A percentile compares a stretch with the other conserved stretches of the same genome.
Conservation (phyloP, 2,888 invertebrate species). For the Cryptus viduatorius region DNA sequence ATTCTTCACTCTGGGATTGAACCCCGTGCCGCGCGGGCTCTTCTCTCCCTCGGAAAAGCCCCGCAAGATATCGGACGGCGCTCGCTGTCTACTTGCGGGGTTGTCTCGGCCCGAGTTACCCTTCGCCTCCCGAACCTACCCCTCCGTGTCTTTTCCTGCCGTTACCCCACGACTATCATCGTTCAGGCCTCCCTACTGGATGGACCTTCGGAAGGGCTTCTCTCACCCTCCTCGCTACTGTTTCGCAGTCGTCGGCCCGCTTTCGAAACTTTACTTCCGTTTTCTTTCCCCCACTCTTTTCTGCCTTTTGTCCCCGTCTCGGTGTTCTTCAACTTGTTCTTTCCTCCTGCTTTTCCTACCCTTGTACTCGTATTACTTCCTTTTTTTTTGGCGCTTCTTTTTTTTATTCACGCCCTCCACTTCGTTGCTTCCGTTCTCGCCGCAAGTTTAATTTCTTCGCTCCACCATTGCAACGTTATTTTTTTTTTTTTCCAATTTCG, state of each 20-base stretch:
- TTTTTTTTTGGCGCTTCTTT: background rate
- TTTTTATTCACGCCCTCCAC: background rate
- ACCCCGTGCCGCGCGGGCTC: background rate
- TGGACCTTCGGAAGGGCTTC: constrained; percentile 7
- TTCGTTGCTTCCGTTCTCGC: background rate
- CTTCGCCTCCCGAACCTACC: constrained; percentile 16
- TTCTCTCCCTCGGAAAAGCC: background rate
- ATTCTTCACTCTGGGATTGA: constrained; percentile 67
- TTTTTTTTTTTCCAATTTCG: background rate
- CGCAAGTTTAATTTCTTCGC: no score
- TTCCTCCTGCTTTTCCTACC: background rate
- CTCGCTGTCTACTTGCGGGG: constrained; percentile 56
- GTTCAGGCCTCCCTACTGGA: constrained; percentile 8
- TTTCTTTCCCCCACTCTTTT: background rate
- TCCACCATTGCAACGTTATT: no score
- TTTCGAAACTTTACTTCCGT: constrained; percentile 12
- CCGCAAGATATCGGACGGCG: constrained; percentile 54
- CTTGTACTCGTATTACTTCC: background rate
- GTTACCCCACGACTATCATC: background rate
- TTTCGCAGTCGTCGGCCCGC: constrained; percentile 3
- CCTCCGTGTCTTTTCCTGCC: constrained; percentile 36
- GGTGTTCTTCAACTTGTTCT: constrained; percentile 3
- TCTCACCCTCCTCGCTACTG: background rate
- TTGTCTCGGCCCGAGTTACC: constrained; percentile 47
- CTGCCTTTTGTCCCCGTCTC: background rate